Evolutionary conservation across 2,113 vertebrate genomes (phyloP).

Genomic region (Aythya baeri): DNA sequence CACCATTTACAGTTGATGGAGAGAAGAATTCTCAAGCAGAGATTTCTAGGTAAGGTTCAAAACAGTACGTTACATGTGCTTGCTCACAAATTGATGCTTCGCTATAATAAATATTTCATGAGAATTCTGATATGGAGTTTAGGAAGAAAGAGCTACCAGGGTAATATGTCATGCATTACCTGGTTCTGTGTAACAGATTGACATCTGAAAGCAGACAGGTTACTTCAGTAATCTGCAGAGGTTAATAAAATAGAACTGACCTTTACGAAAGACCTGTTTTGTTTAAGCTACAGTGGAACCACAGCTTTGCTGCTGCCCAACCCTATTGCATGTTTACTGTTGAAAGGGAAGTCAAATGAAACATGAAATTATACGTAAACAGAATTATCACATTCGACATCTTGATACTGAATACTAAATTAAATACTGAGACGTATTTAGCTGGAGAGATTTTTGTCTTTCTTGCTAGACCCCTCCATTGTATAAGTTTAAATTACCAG

Average conservation of each 20-base stretch:
- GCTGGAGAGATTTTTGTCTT: not conserved
- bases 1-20: slow-evolving; percentile 97
- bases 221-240: not conserved
- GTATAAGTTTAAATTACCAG: not conserved
- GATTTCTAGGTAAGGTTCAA: slow-evolving; percentile 89
- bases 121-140: not conserved
- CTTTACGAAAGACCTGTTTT: not conserved
- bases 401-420: not conserved
- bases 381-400: not conserved
- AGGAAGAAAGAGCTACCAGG: not conserved
- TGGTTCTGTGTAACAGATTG: not conserved
- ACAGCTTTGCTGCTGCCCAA: not conserved
- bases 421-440: not conserved
- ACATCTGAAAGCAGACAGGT: not conserved
- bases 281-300: not conserved
- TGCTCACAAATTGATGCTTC: slow-evolving; percentile 1
- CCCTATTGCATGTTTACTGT: not conserved
- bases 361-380: not conserved
- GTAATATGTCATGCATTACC: not conserved
- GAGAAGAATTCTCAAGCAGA: slow-evolving; percentile 97
- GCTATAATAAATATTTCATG: not conserved
- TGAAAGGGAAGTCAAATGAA: not conserved
- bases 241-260: not conserved
- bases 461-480: not conserved
- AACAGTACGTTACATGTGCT: not conserved